Conservation (phyloP, 2,888 invertebrate genomes). For the Chalcis sispes region DNA sequence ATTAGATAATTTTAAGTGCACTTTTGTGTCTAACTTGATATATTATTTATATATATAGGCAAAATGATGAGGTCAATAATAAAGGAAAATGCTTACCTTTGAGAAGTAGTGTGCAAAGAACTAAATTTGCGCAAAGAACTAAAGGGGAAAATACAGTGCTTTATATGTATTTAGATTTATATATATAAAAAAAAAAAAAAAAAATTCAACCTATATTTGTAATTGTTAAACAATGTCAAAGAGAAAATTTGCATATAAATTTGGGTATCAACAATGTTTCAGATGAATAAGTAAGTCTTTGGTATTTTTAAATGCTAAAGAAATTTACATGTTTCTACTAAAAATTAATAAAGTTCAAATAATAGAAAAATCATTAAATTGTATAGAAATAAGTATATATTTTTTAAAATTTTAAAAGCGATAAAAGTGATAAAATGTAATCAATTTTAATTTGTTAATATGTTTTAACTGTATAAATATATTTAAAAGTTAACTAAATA, state of each 20-base stretch:
- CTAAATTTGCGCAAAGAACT: background rate
- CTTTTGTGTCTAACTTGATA: constrained; percentile 14
- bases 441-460: too few relatives aligned
- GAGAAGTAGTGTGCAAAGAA: constrained; percentile 1
- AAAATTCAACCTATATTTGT: background rate
- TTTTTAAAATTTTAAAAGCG: too few relatives aligned
- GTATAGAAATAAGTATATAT: too few relatives aligned
- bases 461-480: too few relatives aligned
- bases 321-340: constrained; percentile 3
- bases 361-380: too few relatives aligned
- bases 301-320: constrained; percentile 14
- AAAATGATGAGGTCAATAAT: constrained; percentile 26
- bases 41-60: background rate
- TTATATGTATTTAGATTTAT: constrained; percentile 10
- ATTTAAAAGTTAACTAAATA: too few relatives aligned
- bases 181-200: background rate
- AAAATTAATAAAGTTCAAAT: too few relatives aligned
- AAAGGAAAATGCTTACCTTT: constrained; percentile 17
- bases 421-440: too few relatives aligned
- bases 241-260: constrained; percentile 6
- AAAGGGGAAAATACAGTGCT: background rate
- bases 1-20: background rate
- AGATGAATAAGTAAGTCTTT: constrained; percentile 20
- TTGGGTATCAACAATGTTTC: background rate
- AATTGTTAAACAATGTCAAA: background rate